Evolutionary conservation across 1,140 invertebrate species (phyloP), one percentile per base, ranked within the genome.

Genomic region (Aphis craccivora): DNA sequence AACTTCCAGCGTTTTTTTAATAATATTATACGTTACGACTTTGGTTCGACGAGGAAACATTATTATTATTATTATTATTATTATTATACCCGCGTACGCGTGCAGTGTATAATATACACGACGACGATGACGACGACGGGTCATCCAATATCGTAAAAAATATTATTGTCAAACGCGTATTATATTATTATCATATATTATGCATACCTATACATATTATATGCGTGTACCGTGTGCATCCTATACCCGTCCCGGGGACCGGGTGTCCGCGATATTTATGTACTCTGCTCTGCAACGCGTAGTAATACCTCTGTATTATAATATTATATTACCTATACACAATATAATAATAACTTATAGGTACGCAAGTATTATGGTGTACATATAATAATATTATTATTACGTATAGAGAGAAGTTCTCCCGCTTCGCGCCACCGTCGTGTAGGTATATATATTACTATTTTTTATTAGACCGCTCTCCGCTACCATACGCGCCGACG

Each of bases 221-320:
- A n/a, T 87, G 18, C 11, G 1, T 1, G 4, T 48, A 48, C 40
- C 23, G 23, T 67, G 60, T 67, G 40, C 40, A 43, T 83, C n/a
- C 60, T n/a, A 11, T 45, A 76, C 60, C 30, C 60, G 60, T 76
- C 30, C 60, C 60, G 60, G 55, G 30, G 35, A 88, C 45, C 43
- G n/a, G 48, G 87, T 89, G 87, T 89, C 87, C 48, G 35, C 87
- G 87, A 89, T 89, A 89, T 53, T 89, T 89, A 89, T 89, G 87
- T 37, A 89, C 87, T 89, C 48, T 35, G 86, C 30, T 43, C 25
- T 30, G 83, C 37, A 40, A 23, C 37, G 81, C 22, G 37, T 40
- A 83, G 20, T 37, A 37, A 83, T 87, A 45, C 48, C 43, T 45
- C 30, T 30, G 30, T 25, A 14, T 25, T 30, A 86, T 14, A 86